Evolutionary conservation across 2,113 vertebrate genomes (phyloP), one percentile per base, ranked within the genome.

Genomic region (Podilymbus podiceps): DNA sequence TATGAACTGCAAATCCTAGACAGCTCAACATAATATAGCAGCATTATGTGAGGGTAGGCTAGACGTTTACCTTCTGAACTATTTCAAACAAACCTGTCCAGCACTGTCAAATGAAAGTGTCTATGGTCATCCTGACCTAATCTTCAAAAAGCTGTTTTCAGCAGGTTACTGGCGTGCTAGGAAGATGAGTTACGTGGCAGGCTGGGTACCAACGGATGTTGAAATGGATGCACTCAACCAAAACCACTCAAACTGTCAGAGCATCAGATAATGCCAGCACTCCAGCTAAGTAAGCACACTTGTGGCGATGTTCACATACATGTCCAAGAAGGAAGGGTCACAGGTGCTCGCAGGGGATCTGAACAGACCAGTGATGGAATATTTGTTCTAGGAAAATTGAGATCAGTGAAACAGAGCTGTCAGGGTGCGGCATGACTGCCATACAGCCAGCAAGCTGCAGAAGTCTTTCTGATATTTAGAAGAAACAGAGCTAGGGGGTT

Each of bases 221-320:
- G 38, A 72, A 62, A 28, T 40, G 42, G 35, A 40, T 44, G 52
- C 3, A 2, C 63, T 90, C 79, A 21, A 9, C 31, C 31, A 40
- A 44, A 74, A 27, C 30, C 33, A 5, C 42, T 64, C n/a, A 21
- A 6, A 15, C 72, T 23, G 15, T 58, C 77, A 75, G 55, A 58
- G 50, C 62, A 28, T 49, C 50, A 58, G 25, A 13, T 35, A 59
- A 49, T 63, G 60, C 30, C 49, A 44, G 60, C 16, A 10, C 25
- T 44, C 38, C 17, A 25, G 31, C 46, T 46, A 7, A 28, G 56
- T 9, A 22, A 69, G 50, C n/a, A 6, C 25, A 1, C 28, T 35
- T 2, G 1, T n/a, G 46, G 8, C 0, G 4, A 5, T 12, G n/a
- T 31, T 72, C 23, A 4, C 12, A 12, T 42, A 42, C 42, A 42